A percentile compares a stretch with the other conserved stretches of the same genome.
phyloP scores from a whole-genome alignment of 2,113 vertebrate genomes.

The Scophthalmus maximus region DNA sequence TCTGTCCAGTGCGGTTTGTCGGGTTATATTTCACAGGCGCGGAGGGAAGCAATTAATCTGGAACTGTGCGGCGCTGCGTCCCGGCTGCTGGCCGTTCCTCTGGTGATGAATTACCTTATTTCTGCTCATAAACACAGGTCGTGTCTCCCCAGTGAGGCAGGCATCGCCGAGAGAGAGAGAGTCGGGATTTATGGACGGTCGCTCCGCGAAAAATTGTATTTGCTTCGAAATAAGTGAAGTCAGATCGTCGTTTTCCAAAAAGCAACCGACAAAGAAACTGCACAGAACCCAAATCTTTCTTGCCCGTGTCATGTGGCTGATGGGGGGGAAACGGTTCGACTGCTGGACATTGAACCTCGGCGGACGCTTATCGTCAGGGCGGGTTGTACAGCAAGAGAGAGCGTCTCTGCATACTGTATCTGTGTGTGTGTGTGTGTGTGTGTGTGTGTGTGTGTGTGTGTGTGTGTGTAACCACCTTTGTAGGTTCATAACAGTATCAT shows the following conservation, averaged over 20 bases:
- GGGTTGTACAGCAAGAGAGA: background rate
- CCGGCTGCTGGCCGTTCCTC: constrained; percentile 58
- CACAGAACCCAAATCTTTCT: constrained; percentile 19
- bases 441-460: background rate
- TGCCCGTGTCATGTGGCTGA: constrained; percentile 44
- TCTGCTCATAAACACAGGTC: constrained; percentile 67
- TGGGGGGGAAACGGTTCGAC: constrained; percentile 52
- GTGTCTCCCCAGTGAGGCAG: constrained; percentile 54
- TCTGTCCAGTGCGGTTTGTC: constrained; percentile 41
- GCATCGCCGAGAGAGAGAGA: constrained; percentile 40
- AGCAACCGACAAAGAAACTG: constrained; percentile 5
- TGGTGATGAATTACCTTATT: constrained; percentile 72
- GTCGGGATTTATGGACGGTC: constrained; percentile 61
- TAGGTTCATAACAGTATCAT: too few species aligned
- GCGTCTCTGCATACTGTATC: background rate
- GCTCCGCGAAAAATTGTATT: constrained; percentile 45
- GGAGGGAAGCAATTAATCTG: constrained; percentile 69
- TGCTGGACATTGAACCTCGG: constrained; percentile 27
- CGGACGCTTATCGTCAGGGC: background rate
- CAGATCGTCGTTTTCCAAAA: constrained; percentile 45
- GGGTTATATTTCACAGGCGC: constrained; percentile 51
- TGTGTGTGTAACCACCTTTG: background rate
- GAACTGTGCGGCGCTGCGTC: constrained; percentile 53
- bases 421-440: background rate
- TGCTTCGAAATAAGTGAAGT: constrained; percentile 46